Conservation (phyloP, 2,888 invertebrate species). For the Chirona hameri region DNA sequence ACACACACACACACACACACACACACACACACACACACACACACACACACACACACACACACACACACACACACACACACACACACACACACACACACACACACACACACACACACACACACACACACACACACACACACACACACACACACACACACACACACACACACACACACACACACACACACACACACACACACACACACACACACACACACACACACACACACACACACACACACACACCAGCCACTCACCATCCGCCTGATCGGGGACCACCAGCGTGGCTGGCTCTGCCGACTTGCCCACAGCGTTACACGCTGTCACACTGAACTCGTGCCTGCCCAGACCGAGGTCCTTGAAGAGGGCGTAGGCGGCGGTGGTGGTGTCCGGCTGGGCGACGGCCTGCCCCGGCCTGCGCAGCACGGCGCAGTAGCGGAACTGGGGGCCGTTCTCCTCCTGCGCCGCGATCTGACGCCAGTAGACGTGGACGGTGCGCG, state of each 20-base stretch:
- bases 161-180: too few relatives aligned
- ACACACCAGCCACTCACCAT: neutral
- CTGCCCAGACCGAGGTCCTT: neutral
- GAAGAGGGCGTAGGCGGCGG: neutral
- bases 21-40: too few relatives aligned
- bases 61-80: too few relatives aligned
- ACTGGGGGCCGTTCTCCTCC: neutral
- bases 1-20: too few relatives aligned
- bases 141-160: too few relatives aligned
- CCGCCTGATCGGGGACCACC: neutral
- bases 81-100: too few relatives aligned
- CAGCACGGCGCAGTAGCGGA: neutral
- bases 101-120: too few relatives aligned
- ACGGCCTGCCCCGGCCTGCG: neutral
- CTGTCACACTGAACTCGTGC: neutral
- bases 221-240: too few relatives aligned
- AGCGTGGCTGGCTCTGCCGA: neutral
- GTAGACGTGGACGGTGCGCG: constrained; percentile 8
- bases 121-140: too few relatives aligned
- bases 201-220: too few relatives aligned
- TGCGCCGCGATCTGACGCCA: neutral
- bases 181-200: too few relatives aligned
- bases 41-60: too few relatives aligned
- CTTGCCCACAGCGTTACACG: neutral
- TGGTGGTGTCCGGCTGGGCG: neutral